These are phyloP conservation scores for Trididemnum nubilum DNA, from an alignment of 23 tunicate genomes.

Conservation along the genomic window DNA sequence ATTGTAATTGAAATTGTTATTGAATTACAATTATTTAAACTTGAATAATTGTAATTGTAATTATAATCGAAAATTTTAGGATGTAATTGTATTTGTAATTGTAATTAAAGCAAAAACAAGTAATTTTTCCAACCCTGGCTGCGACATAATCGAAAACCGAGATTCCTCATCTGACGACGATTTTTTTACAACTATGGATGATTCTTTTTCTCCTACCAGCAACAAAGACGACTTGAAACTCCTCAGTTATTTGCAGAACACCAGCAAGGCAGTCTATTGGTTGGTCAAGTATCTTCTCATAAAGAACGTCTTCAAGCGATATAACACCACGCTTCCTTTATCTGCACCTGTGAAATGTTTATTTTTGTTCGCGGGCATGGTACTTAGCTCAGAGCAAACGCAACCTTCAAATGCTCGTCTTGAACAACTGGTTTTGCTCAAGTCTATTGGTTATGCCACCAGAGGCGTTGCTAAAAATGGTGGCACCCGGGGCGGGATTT, in stretches of 20 bases:
- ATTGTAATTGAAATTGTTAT: no score
- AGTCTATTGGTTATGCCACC: neutral
- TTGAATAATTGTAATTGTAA: no score
- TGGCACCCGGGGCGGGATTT: no score
- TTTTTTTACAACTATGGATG: conserved; percentile 8
- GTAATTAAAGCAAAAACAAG: no score
- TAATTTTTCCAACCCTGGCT: no score
- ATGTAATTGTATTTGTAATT: no score
- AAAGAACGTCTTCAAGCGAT: conserved; percentile 6
- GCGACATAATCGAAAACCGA: neutral
- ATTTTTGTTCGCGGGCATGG: conserved; percentile 15
- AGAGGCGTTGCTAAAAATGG: no score
- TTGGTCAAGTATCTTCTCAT: neutral
- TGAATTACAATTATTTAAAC: no score
- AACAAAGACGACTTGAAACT: conserved; percentile 11
- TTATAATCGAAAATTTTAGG: no score
- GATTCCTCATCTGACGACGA: conserved; percentile 13
- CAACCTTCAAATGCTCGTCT: neutral
- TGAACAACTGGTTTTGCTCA: conserved; percentile 10
- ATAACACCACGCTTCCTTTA: conserved; percentile 9
- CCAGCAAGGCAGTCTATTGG: neutral
- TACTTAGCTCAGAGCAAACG: neutral
- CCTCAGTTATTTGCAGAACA: conserved; percentile 15
- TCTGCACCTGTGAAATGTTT: neutral
- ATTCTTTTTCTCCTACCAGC: neutral